Evolutionary conservation across 2,113 vertebrate genomes (phyloP), one percentile per base, ranked within the genome.

Genomic region (Onychorhynchus coronatus): DNA sequence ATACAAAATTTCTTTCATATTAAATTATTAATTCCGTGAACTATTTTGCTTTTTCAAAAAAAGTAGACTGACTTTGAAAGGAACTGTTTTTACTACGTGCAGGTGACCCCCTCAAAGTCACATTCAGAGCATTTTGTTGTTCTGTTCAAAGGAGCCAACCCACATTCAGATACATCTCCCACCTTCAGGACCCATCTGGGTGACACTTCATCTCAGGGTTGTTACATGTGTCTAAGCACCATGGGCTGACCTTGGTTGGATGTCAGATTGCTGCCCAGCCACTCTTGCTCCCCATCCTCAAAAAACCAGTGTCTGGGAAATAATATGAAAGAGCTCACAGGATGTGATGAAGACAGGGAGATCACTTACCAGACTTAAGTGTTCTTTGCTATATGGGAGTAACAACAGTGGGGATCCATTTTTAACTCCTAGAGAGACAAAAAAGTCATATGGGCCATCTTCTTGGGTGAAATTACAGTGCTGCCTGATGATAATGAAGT

Each of bases 261-360:
- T 88, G n/a, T 31, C 59, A 63, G 47, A 8, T 33, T 19, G 61
- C 42, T 75, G 63, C 53, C 49, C 71, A 72, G 30, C 8, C 37
- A 11, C 52, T 50, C 28, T 49, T 0, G 0, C 11, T 70, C 16
- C n/a, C 24, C 13, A 4, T 50, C 1, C 0, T 72, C 71, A 47
- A 37, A n/a, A 46, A 42, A 80, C 20, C 3, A 8, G 12, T 0
- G 1, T 6, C 4, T 24, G 52, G 8, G 12, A 42, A 85, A 63
- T 33, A 9, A 28, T 46, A 22, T 27, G 52, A 27, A 46, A 25
- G 39, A 41, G 18, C 58, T 89, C 47, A 16, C 41, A 49, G 56
- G 24, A 58, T 5, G 14, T 46, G 37, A 63, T 58, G 18, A 74
- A 24, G 55, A 24, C 44, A 52, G 56, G n/a, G 44, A 59, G 27